phyloP scores from a whole-genome alignment of 2,113 vertebrate species.

The Thunnus maccoyii region DNA sequence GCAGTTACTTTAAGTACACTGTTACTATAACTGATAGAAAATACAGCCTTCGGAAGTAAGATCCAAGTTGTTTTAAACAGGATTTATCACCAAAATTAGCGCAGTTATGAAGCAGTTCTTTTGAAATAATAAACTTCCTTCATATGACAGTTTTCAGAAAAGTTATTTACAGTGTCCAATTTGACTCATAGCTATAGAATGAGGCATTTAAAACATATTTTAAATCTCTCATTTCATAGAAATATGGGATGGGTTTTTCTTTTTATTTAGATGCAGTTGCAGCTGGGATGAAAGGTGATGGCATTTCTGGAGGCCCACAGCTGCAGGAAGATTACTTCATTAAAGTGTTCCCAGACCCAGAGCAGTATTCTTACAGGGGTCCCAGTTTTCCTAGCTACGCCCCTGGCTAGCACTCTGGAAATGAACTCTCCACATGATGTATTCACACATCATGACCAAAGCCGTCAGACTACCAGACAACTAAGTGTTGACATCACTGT shows the following conservation, averaged over 20 bases:
- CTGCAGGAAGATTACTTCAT: neutral
- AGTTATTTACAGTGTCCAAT: too few relatives aligned
- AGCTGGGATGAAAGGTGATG: neutral
- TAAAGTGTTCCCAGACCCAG: neutral
- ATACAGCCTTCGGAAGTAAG: too few relatives aligned
- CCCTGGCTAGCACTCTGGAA: conserved; percentile 14
- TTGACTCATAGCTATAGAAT: too few relatives aligned
- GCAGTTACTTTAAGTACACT: neutral
- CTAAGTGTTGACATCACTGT: conserved; percentile 43
- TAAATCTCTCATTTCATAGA: neutral
- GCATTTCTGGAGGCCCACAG: neutral
- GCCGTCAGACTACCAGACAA: neutral
- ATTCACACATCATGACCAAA: conserved; percentile 16
- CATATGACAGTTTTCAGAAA: neutral
- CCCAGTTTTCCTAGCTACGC: neutral
- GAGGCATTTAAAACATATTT: too few relatives aligned
- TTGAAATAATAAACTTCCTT: too few relatives aligned
- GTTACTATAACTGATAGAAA: too few relatives aligned
- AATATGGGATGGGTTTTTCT: neutral
- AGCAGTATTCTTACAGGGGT: neutral
- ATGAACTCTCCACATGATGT: conserved; percentile 9
- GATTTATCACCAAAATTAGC: neutral
- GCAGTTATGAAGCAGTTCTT: neutral
- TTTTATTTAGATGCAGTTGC: neutral
- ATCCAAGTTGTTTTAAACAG: neutral